phyloP scores from a whole-genome alignment of 2,113 vertebrate species.

The Misgurnus mizolepis region DNA sequence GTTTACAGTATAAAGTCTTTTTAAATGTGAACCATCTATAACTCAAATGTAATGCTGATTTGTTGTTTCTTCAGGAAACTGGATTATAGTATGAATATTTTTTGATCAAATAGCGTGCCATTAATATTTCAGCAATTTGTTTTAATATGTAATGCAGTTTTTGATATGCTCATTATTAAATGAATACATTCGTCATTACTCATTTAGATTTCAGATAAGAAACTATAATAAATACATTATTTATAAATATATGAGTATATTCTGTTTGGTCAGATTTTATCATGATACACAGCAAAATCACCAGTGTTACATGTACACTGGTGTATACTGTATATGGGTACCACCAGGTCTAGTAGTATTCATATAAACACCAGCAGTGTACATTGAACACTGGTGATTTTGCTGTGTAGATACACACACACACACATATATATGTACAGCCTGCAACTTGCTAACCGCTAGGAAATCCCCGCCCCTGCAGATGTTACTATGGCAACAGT shows the following conservation, averaged over 20 bases:
- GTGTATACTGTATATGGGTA: no score
- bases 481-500: conserved; percentile 79
- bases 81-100: not conserved
- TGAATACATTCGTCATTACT: no score
- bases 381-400: no score
- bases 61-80: not conserved
- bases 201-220: not conserved
- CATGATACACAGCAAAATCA: no score
- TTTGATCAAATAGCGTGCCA: not conserved
- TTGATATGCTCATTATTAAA: not conserved
- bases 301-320: no score
- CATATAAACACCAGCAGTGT: not conserved
- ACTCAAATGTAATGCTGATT: not conserved
- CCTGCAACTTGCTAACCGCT: conserved; percentile 52
- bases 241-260: not conserved
- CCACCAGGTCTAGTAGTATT: no score
- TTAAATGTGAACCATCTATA: not conserved
- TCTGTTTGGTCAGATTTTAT: no score
- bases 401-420: not conserved
- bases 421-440: conserved; percentile 12
- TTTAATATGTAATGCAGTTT: not conserved
- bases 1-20: not conserved
- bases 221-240: not conserved
- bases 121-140: conserved; percentile 10
- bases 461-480: conserved; percentile 73